Conservation (phyloP, 64 coral and sea anemone species). For the Montipora sp. region DNA sequence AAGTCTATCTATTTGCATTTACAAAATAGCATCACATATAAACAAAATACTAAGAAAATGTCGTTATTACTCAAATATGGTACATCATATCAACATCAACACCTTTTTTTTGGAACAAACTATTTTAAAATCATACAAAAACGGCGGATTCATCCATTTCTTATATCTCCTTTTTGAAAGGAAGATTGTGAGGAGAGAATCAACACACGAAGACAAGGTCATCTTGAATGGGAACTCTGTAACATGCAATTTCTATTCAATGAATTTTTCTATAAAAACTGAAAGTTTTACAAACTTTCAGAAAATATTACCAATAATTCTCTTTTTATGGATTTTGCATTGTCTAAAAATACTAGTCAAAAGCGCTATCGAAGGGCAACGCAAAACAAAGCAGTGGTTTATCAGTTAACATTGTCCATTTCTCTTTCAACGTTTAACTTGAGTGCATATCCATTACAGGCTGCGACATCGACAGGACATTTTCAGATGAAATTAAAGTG, state of each 20-base stretch:
- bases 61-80: slow-evolving; percentile 89
- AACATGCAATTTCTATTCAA: slow-evolving; percentile 41
- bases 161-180: slow-evolving; percentile 92
- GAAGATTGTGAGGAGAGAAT: slow-evolving; percentile 38
- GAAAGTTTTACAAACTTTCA: slow-evolving; percentile 59
- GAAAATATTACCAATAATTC: slow-evolving; percentile 48
- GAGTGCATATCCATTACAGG: slow-evolving; percentile 97
- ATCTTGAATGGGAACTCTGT: slow-evolving; percentile 15
- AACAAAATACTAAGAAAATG: slow-evolving; percentile 99
- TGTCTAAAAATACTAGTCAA: slow-evolving; percentile 62
- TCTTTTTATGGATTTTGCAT: not conserved
- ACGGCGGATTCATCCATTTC: slow-evolving; percentile 20
- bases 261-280: slow-evolving; percentile 51
- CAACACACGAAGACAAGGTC: slow-evolving; percentile 35
- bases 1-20: slow-evolving; percentile 99
- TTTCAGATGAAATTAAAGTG: slow-evolving; percentile 93
- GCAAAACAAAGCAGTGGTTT: slow-evolving; percentile 28
- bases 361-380: slow-evolving; percentile 55
- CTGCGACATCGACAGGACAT: slow-evolving; percentile 90
- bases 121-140: slow-evolving; percentile 87
- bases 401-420: slow-evolving; percentile 41
- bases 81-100: slow-evolving; percentile 95
- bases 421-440: slow-evolving; percentile 74
- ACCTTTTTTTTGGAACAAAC: slow-evolving; percentile 68
- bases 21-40: slow-evolving; percentile 99